Conservation (phyloP, 1,140 invertebrate genomes). For the Dinoponera quadriceps region DNA sequence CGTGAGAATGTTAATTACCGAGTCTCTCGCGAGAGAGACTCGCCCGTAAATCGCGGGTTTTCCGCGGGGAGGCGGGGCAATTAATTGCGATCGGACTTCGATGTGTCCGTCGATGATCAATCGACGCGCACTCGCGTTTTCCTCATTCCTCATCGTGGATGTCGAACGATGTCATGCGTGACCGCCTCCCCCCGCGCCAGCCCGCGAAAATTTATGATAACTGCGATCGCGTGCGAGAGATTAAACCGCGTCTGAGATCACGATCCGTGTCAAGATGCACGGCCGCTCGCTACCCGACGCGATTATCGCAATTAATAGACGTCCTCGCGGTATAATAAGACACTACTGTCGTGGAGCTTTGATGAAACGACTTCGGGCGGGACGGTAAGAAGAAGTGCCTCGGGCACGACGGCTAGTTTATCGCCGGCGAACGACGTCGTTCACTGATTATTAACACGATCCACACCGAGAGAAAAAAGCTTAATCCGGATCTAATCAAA, state of each 20-base stretch:
- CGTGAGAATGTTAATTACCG: slow-evolving; percentile 11
- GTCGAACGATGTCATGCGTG: background rate
- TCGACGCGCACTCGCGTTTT: no score
- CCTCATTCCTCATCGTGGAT: background rate
- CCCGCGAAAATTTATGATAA: slow-evolving; percentile 6
- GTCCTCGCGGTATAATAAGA: background rate
- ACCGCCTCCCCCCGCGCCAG: background rate
- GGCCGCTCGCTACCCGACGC: background rate
- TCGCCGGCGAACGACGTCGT: no score
- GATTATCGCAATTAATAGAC: slow-evolving; percentile 30
- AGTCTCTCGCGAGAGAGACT: background rate
- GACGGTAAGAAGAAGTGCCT: background rate
- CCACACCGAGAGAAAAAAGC: no score
- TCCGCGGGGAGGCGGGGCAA: background rate
- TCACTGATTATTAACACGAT: no score
- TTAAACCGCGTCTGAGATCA: slow-evolving; percentile 14
- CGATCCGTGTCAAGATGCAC: slow-evolving; percentile 13
- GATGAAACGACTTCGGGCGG: background rate
- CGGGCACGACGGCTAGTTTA: background rate
- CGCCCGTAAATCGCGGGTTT: background rate
- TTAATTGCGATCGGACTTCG: slow-evolving; percentile 1
- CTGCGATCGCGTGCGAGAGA: background rate
- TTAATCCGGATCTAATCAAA: no score
- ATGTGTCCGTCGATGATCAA: background rate
- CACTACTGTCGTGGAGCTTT: background rate